phyloP scores from a whole-genome alignment of 2,113 vertebrate genomes.

The Naja naja region DNA sequence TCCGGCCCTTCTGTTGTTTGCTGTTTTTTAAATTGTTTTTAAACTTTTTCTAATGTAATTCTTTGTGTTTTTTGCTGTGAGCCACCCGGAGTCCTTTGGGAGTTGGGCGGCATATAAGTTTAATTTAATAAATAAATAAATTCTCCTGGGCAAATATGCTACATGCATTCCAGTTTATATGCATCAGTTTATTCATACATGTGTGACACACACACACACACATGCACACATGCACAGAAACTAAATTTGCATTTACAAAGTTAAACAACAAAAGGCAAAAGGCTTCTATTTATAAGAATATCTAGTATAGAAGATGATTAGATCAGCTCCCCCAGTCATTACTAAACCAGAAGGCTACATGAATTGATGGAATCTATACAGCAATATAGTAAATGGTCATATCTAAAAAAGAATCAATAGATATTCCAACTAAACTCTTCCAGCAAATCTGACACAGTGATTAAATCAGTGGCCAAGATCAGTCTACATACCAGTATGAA shows the following conservation, averaged over 20 bases:
- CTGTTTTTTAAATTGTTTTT: too few species aligned
- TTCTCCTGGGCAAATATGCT: background rate
- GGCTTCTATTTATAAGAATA: background rate
- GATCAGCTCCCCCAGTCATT: background rate
- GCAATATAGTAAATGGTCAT: background rate
- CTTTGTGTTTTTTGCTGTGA: too few species aligned
- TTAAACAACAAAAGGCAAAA: background rate
- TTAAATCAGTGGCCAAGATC: background rate
- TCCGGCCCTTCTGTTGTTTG: too few species aligned
- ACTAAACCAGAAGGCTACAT: background rate
- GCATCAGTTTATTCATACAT: background rate
- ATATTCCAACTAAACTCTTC: background rate
- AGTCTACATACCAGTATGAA: background rate
- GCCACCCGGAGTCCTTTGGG: too few species aligned
- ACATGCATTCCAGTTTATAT: background rate
- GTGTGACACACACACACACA: background rate
- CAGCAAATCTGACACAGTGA: background rate
- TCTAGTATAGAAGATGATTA: background rate
- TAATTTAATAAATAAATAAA: too few species aligned
- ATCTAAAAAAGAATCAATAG: background rate
- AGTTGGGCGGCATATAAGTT: too few species aligned
- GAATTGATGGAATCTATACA: background rate
- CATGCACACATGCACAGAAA: background rate
- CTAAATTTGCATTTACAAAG: background rate
- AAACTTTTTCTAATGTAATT: too few species aligned